Conservation (phyloP, 2,797 vertebrate genomes). For the Podargus strigoides region DNA sequence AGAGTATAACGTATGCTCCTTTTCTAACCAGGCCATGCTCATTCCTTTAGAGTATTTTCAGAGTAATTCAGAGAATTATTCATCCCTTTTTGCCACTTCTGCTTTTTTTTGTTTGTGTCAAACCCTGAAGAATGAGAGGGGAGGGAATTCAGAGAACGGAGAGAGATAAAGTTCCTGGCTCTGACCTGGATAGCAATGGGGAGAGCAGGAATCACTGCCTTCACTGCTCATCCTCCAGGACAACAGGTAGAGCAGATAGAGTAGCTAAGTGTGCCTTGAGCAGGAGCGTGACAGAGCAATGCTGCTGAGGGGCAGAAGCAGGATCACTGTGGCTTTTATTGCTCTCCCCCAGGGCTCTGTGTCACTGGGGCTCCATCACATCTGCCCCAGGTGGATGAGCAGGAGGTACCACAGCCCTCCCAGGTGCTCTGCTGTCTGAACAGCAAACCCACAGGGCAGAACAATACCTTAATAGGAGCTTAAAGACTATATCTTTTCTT, state of each 20-base stretch:
- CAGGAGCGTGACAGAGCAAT: background rate
- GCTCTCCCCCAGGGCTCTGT: background rate
- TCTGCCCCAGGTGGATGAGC: background rate
- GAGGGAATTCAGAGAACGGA: background rate
- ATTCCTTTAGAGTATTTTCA: background rate
- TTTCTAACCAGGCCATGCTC: background rate
- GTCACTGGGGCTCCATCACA: background rate
- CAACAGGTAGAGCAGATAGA: background rate
- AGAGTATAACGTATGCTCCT: fast-evolving
- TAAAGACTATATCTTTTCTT: background rate
- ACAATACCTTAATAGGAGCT: background rate
- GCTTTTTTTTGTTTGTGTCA: background rate
- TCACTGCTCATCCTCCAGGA: background rate
- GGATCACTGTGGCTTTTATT: background rate
- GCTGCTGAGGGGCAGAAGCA: background rate
- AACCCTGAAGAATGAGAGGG: background rate
- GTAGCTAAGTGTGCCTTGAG: background rate
- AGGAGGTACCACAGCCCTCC: background rate
- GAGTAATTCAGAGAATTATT: background rate
- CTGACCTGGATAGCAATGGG: background rate
- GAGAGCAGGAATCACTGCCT: background rate
- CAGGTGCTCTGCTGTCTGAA: background rate
- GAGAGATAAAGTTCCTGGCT: background rate
- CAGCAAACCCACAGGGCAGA: background rate
- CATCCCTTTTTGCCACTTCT: background rate